phyloP scores from a whole-genome alignment of 2,888 invertebrate species.

The Drosophila merina region DNA sequence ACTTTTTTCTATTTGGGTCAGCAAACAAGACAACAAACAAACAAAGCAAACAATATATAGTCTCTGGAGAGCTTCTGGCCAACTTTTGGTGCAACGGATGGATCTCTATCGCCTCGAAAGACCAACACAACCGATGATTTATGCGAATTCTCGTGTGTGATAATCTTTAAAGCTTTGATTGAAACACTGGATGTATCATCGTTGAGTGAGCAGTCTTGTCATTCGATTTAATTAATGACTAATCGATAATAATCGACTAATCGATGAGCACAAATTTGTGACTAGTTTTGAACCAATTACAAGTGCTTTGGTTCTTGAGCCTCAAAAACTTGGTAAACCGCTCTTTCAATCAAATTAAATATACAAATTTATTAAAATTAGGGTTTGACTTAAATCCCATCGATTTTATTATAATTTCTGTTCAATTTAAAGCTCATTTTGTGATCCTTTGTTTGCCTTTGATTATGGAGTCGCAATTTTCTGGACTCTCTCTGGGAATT shows the following conservation, averaged over 20 bases:
- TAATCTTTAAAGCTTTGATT: not conserved
- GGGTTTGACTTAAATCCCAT: too few relatives aligned
- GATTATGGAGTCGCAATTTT: not conserved
- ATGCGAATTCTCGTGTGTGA: not conserved
- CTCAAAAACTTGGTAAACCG: too few relatives aligned
- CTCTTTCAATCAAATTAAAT: too few relatives aligned
- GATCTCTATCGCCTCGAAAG: conserved; percentile 8
- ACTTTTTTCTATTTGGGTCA: conserved; percentile 25
- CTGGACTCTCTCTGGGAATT: not conserved
- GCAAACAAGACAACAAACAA: conserved; percentile 15
- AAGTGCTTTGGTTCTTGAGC: too few relatives aligned
- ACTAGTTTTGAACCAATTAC: too few relatives aligned
- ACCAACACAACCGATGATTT: conserved; percentile 12
- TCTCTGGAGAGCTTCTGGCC: conserved; percentile 24
- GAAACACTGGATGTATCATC: not conserved
- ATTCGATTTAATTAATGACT: not conserved
- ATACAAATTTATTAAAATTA: too few relatives aligned
- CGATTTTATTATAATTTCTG: not conserved
- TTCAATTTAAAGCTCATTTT: not conserved
- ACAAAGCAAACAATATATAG: conserved; percentile 8
- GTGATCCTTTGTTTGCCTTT: not conserved
- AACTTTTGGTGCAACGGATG: conserved; percentile 18
- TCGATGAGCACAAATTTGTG: not conserved
- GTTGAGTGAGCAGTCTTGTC: not conserved
- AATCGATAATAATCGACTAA: not conserved